These are phyloP conservation scores for Ophion ellenae DNA, from an alignment of 2,888 invertebrate species.

Conservation along the genomic window DNA sequence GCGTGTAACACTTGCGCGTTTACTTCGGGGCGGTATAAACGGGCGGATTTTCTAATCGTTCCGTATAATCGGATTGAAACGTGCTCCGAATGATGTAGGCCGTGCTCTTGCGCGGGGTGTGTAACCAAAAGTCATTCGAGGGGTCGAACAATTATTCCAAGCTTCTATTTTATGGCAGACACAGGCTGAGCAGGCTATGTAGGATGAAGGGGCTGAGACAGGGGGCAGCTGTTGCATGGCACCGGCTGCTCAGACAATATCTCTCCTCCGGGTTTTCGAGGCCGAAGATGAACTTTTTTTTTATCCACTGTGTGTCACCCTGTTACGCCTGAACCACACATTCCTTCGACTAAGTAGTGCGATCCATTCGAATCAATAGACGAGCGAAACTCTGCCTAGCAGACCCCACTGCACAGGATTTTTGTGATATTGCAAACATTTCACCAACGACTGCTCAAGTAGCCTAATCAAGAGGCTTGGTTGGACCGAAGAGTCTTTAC, in stretches of 20 bases:
- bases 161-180: conserved; percentile 70
- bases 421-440: too few species aligned
- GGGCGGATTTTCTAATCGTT: conserved; percentile 60
- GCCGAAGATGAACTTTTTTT: conserved; percentile 70
- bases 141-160: conserved; percentile 74
- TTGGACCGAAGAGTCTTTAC: too few species aligned
- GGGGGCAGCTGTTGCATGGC: conserved; percentile 79
- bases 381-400: too few species aligned
- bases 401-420: too few species aligned
- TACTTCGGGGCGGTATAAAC: conserved; percentile 9
- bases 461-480: too few species aligned
- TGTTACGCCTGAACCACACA: conserved; percentile 34
- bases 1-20: conserved; percentile 1
- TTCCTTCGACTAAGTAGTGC: neutral
- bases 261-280: conserved; percentile 75
- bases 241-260: conserved; percentile 80
- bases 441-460: too few species aligned
- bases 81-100: conserved; percentile 71
- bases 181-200: conserved; percentile 51
- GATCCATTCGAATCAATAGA: too few species aligned
- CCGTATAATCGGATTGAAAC: conserved; percentile 73
- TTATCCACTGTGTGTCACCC: conserved; percentile 31
- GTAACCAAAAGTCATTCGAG: conserved; percentile 46
- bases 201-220: conserved; percentile 37
- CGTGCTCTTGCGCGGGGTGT: conserved; percentile 33